Evolutionary conservation across 2,888 invertebrate genomes (phyloP).

Genomic region (Conus canariensis): DNA sequence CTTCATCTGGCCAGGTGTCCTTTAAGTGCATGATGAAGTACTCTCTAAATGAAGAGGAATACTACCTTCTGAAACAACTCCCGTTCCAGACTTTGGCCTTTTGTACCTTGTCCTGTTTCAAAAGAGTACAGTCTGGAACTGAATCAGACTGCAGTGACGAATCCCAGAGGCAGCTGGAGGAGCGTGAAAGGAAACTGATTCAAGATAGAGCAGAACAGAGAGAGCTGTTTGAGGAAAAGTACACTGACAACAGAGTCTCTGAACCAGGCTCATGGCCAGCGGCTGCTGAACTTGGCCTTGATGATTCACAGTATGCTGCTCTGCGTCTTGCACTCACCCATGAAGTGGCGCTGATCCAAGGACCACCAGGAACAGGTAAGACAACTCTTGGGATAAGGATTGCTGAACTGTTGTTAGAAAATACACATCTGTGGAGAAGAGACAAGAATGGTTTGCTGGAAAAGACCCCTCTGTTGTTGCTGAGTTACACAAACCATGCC

Average conservation of each 20-base stretch:
- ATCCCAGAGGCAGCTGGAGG: neutral
- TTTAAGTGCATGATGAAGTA: constrained; percentile 38
- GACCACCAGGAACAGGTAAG: constrained; percentile 65
- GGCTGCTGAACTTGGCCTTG: constrained; percentile 54
- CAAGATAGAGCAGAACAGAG: neutral
- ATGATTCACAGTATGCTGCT: constrained; percentile 63
- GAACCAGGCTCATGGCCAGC: constrained; percentile 57
- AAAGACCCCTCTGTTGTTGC: constrained; percentile 84
- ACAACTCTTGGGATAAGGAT: constrained; percentile 63
- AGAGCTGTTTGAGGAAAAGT: neutral
- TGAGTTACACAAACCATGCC: constrained; percentile 92
- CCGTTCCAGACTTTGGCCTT: no score
- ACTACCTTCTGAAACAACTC: neutral
- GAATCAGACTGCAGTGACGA: neutral
- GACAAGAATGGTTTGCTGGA: neutral
- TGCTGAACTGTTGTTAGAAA: constrained; percentile 83
- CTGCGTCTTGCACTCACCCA: constrained; percentile 59
- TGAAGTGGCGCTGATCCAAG: constrained; percentile 65
- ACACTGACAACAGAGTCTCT: constrained; percentile 40
- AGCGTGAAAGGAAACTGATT: neutral
- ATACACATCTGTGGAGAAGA: constrained; percentile 73
- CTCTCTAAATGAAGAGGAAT: neutral
- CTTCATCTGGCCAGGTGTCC: constrained; percentile 12
- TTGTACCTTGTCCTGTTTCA: neutral
- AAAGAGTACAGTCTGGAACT: neutral